Percentiles rank a stretch among this genome's conserved stretches.
These are phyloP conservation scores for Phragmatobia fuliginosa DNA, from an alignment of 2,888 invertebrate genomes.

Conservation along the genomic window DNA sequence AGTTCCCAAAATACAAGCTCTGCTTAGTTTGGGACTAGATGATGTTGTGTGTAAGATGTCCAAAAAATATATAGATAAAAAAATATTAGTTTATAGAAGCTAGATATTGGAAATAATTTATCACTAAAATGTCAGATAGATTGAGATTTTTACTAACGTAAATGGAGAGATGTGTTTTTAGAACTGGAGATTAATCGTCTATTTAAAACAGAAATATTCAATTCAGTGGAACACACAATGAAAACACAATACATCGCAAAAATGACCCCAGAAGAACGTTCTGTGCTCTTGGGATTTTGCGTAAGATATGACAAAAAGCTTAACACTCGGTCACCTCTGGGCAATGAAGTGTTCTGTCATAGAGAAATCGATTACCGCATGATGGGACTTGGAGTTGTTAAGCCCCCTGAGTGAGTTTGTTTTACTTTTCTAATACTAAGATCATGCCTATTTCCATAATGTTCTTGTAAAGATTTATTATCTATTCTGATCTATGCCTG, in stretches of 20 bases:
- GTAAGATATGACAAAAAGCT: conserved; percentile 85
- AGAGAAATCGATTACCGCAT: conserved; percentile 86
- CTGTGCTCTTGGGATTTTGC: conserved; percentile 85
- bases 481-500: too few species aligned
- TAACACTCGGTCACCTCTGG: conserved; percentile 85
- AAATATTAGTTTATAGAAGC: background rate
- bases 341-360: conserved; percentile 86
- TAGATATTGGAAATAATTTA: too few species aligned
- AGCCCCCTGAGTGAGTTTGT: conserved; percentile 65
- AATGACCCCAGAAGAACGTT: conserved; percentile 81
- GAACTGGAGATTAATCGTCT: conserved; percentile 88
- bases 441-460: background rate
- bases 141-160: background rate
- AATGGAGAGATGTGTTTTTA: background rate
- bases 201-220: conserved; percentile 88
- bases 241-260: conserved; percentile 71
- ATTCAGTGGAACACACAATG: conserved; percentile 81
- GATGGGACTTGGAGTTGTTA: conserved; percentile 84
- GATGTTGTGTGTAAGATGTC: too few species aligned
- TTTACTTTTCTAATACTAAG: background rate
- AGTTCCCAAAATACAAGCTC: too few species aligned
- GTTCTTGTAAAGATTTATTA: background rate
- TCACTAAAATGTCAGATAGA: too few species aligned
- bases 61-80: too few species aligned
- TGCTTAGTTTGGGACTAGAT: too few species aligned